Evolutionary conservation across 2,888 invertebrate species (phyloP), one percentile per base, ranked within the genome.

Genomic region (Eupithecia tripunctaria): DNA sequence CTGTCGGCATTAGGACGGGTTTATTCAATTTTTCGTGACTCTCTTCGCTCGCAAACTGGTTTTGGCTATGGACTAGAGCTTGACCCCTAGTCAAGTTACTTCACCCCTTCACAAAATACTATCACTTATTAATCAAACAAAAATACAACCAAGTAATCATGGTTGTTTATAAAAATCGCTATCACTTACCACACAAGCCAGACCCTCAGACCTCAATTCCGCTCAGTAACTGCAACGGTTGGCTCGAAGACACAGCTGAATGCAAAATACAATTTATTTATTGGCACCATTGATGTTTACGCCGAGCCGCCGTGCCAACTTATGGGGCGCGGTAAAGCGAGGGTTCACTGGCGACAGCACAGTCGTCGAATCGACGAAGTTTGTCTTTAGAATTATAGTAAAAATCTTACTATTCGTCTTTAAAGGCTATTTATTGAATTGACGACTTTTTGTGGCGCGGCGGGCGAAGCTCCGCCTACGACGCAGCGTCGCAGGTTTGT

Each of bases 241-340:
- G 90, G 89, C 89, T 84, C 78, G 82, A 79, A 82, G 82, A 86
- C 85, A 77, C 74, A 75, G 75, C 74, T 73, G 76, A 76, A 80
- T 80, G 78, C 77, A 85, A 84, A 88, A 86, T 84, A 86, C 87
- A 85, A 87, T 89, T 87, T 90, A 88, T 89, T 89, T 86, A 86
- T 88, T 86, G 84, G 81, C 81, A 79, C 81, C 84, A 85, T 86
- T 81, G 87, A 86, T 84, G 83, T 83, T 85, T 83, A 85, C 86
- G 82, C 83, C 80, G 78, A 77, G 70, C 64, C 74, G 56, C 74
- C 77, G 76, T 74, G 78, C 79, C 79, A 80, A 78, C 78, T 78
- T 78, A 79, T 78, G 77, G 77, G 65, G n/a, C 43, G 32, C 27
- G 29, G 71, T 62, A 59, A 36, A 62, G 32, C 38, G 18, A 3